Evolutionary conservation across 1,140 invertebrate species (phyloP), one percentile per base, ranked within the genome.

Genomic region (Drosophila bocqueti): DNA sequence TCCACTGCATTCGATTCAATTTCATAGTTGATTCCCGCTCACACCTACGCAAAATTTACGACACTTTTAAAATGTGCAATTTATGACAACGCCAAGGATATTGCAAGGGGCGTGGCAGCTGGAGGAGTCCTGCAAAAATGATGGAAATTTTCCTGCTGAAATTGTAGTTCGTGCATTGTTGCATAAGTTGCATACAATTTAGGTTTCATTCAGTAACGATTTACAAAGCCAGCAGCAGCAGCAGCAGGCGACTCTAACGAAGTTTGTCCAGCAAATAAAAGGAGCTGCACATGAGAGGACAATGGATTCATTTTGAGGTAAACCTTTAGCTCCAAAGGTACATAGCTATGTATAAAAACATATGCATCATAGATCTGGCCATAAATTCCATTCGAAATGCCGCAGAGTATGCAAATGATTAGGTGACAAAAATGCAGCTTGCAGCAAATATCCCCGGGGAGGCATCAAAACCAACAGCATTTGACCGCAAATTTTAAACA

Each of bases 31-130:
- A 66, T 52, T 63, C 64, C 77, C 47, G 60, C 79, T 81, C 49
- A 60, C 79, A 86, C 83, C 83, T 86, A 86, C 76, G 71, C 83
- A 83, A 76, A 87, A 86, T 86, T 86, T 86, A 86, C 83, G 83
- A 66, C 79, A 73, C 83, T 87, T 87, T 86, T 83, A 86, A 86
- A 86, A 86, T 87, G 79, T 83, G 79, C 79, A 86, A 87, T 86
- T 86, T 86, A 86, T 83, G 76, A 63, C 63, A 65, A 52, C 46
- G 69, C 62, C 54, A 40, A 42, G 42, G 45, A 59, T 31, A 43
- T 31, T 3, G 3, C n/a, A 38, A 16, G 21, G 54, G 46, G 52
- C 42, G 49, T 34, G n/a, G 10, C 10, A 26, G 24, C 16, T 1
- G 40, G 16, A 9, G 42, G 21, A 29, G 42, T 38, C 68, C 15